Evolutionary conservation across 2,113 vertebrate species (phyloP), one percentile per base, ranked within the genome.

Genomic region (Podarcis raffonei): DNA sequence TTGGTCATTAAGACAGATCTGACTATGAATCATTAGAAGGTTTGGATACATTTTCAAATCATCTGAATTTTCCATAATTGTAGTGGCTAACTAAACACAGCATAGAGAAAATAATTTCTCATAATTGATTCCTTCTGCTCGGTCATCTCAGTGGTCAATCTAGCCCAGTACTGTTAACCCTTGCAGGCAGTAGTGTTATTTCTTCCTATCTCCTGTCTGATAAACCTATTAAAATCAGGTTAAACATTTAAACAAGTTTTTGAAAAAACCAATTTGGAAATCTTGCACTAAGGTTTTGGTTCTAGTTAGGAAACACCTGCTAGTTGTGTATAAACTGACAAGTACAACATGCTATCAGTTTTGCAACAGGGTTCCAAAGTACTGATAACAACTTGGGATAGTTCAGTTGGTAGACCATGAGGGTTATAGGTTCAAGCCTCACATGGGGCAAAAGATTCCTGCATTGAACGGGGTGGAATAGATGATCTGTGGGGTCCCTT

Each of bases 21-120:
- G n/a, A 72, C 89, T 85, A 39, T 76, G 89, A 53, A 23, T 75
- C 81, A 71, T 89, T 76, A 81, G 0, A 83, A 4, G 0, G 1
- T 85, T 85, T 91, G 27, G 1, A 20, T 87, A 53, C 3, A 37
- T 65, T 89, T 92, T 85, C 82, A 53, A 68, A 11, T 32, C 77
- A 35, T 57, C 0, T 30, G 74, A 53, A 66, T 69, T 62, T 88
- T 0, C 32, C 89, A 62, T 77, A n/a, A 5, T 82, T 86, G 13
- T 66, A 65, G n/a, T 23, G 16, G 42, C 59, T 42, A 27, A 66
- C 15, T 78, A 78, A 32, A 78, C 27, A 80, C 9, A 75, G 57
- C 35, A 27, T 27, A 27, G 32, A 85, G 59, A 62, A 35, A 35
- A 25, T 76, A 12, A 76, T 62, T 85, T 62, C 16, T 39, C 48